phyloP scores from a whole-genome alignment of 2,113 vertebrate species.

The Oncorhynchus nerka region DNA sequence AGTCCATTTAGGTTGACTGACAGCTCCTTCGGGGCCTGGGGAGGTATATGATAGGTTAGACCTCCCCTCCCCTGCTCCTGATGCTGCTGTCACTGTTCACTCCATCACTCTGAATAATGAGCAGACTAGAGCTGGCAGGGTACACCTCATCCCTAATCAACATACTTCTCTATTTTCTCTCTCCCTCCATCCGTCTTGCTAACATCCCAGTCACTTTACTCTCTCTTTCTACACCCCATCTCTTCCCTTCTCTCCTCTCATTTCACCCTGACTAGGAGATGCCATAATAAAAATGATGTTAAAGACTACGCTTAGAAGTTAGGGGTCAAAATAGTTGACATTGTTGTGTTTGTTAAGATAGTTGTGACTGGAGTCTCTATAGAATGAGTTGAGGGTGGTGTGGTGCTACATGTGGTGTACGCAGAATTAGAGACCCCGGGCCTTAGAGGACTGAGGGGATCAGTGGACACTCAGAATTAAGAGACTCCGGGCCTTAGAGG shows the following conservation, averaged over 20 bases:
- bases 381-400: not conserved
- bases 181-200: not conserved
- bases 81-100: too few species aligned
- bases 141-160: too few species aligned
- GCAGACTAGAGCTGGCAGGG: too few species aligned
- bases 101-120: too few species aligned
- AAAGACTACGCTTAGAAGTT: not conserved
- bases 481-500: not conserved
- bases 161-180: not conserved
- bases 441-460: not conserved
- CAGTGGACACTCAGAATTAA: not conserved
- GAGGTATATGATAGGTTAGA: not conserved
- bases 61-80: not conserved
- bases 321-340: not conserved
- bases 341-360: not conserved
- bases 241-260: too few species aligned
- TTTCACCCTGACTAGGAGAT: not conserved
- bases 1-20: not conserved
- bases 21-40: not conserved
- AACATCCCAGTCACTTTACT: not conserved
- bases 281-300: not conserved
- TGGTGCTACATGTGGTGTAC: not conserved
- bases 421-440: not conserved
- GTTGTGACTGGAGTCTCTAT: not conserved
- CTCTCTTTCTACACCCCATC: not conserved